A percentile compares a stretch with the other conserved stretches of the same genome.
These are phyloP conservation scores for Pogonocichla stellata DNA, from an alignment of 2,113 vertebrate species.

Conservation along the genomic window DNA sequence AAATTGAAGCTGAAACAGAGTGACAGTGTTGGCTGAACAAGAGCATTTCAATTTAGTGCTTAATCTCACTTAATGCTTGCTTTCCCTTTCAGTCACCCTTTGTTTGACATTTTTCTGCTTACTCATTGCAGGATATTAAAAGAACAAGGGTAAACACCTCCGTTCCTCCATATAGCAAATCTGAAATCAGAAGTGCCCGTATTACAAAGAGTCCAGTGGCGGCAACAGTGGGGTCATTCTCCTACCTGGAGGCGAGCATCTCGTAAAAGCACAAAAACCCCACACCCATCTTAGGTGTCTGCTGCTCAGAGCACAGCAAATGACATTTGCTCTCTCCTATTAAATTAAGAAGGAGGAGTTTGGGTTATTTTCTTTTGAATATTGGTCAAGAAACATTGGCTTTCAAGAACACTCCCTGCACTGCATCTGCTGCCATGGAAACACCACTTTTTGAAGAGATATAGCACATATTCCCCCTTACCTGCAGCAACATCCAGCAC, in stretches of 20 bases:
- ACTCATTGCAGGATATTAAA: slow-evolving; percentile 37
- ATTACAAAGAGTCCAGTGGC: background rate
- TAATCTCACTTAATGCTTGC: slow-evolving; percentile 29
- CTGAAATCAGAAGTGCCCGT: background rate
- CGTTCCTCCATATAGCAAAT: background rate
- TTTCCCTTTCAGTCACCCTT: slow-evolving; percentile 39
- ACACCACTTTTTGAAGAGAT: background rate
- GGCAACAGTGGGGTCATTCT: background rate
- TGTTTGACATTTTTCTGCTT: slow-evolving; percentile 42
- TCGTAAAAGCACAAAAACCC: background rate
- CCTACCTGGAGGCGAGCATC: background rate
- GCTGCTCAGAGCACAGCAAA: background rate
- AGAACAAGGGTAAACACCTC: background rate
- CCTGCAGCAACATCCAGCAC: background rate
- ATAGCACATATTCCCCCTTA: background rate
- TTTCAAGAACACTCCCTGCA: background rate
- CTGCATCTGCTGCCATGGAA: slow-evolving; percentile 44
- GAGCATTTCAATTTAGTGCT: slow-evolving; percentile 3
- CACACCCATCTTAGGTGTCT: background rate
- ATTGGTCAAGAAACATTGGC: background rate
- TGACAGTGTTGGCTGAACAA: background rate
- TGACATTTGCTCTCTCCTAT: rapidly evolving
- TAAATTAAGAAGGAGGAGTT: background rate
- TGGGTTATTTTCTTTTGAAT: background rate
- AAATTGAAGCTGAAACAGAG: background rate